Evolutionary conservation across 1,140 invertebrate species (phyloP), one percentile per base, ranked within the genome.

Genomic region (Acromyrmex heyeri): DNA sequence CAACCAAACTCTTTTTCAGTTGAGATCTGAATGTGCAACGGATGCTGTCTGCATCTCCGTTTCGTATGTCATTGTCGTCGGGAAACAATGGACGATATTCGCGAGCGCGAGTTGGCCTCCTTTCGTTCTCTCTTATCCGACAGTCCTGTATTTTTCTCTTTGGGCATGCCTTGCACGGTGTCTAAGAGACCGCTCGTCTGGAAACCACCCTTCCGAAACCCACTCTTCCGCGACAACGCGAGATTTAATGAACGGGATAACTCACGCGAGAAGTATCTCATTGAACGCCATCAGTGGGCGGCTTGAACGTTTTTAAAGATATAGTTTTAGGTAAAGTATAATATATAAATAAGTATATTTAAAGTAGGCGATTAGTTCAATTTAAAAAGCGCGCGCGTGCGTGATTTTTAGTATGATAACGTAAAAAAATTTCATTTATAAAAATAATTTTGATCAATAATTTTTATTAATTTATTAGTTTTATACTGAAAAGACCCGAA

Each of bases 31-130:
- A 90, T 87, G 70, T 59, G 76, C 34, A 38, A 38, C 88, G 16
- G 79, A 90, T 87, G 88, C 76, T 61, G 87, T 82, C 88, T 85
- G 78, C 88, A 81, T 82, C 57, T 61, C 70, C 88, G 81, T 86
- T 90, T 90, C 70, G 86, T 79, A 85, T 85, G 27, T 44, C 16
- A 81, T 81, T 81, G 78, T 81, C 78, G 16, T 14, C 6, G 30
- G 16, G 30, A 70, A 44, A 81, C 78, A 81, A 81, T 81, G 3
- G 64, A 44, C 34, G 50, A 70, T 30, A 57, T 79, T 69, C 21
- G 48, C 62, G 30, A 79, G 62, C 24, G 24, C 59, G 55, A 75
- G 53, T 48, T 30, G 59, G 75, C 48, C 64, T 48, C 38, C 77
- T 79, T 79, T 79, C 77, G 21, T 70, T 69, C 34, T 57, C 78